phyloP scores from a whole-genome alignment of 2,113 vertebrate species.

The Alexandromys fortis region DNA sequence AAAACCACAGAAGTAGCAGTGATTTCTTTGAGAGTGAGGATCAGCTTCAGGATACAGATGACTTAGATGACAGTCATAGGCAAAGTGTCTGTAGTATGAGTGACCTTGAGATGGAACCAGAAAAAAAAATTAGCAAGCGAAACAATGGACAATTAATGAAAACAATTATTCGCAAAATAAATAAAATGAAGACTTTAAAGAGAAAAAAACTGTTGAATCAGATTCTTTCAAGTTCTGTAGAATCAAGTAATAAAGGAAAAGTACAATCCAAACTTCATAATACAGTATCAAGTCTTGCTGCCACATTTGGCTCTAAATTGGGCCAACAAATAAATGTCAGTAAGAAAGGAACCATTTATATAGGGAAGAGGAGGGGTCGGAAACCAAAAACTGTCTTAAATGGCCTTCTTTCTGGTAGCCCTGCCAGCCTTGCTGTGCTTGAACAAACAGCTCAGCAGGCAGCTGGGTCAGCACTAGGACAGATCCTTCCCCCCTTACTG shows the following conservation, averaged over 20 bases:
- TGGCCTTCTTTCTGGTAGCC: conserved; percentile 80
- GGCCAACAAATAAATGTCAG: conserved; percentile 99
- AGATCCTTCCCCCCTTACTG: conserved; percentile 88
- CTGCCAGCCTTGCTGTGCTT: conserved; percentile 82
- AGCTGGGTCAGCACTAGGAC: conserved; percentile 85
- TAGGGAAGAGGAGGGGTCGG: conserved; percentile 97
- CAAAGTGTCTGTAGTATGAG: conserved; percentile 81
- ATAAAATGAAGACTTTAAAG: conserved; percentile 98
- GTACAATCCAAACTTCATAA: conserved; percentile 90
- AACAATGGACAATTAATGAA: conserved; percentile 95
- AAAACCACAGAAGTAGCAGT: conserved; percentile 81
- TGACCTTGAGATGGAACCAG: conserved; percentile 87
- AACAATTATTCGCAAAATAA: conserved; percentile 96
- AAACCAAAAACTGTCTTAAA: conserved; percentile 93
- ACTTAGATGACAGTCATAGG: conserved; percentile 80
- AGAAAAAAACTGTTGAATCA: conserved; percentile 94
- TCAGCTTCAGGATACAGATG: conserved; percentile 84
- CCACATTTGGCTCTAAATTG: conserved; percentile 94
- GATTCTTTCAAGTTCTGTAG: conserved; percentile 87
- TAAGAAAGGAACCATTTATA: conserved; percentile 99
- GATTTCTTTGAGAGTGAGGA: conserved; percentile 86
- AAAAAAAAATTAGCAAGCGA: conserved; percentile 89
- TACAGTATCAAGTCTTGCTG: conserved; percentile 94
- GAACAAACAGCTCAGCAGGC: conserved; percentile 87
- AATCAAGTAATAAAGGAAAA: conserved; percentile 88